A percentile compares a stretch with the other conserved stretches of the same genome.
These are phyloP conservation scores for Sebastes jordani DNA, from an alignment of 2,797 vertebrate genomes.

Conservation along the genomic window DNA sequence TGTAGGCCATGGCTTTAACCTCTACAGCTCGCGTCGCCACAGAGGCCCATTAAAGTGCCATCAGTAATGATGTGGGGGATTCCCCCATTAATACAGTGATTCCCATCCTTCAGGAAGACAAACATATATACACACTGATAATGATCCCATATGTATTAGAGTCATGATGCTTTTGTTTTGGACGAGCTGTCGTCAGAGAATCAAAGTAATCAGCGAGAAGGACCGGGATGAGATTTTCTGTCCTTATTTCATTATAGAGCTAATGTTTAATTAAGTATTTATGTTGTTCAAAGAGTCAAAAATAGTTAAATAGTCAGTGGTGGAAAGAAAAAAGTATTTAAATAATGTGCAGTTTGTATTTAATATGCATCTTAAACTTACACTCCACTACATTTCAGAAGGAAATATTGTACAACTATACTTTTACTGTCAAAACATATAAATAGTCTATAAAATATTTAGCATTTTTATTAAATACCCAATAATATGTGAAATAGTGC, in stretches of 20 bases:
- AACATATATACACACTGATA: background rate
- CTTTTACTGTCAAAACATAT: background rate
- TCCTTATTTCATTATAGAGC: background rate
- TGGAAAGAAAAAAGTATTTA: background rate
- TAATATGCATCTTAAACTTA: background rate
- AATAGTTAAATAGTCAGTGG: background rate
- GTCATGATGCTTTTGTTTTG: background rate
- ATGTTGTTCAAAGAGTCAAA: background rate
- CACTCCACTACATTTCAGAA: background rate
- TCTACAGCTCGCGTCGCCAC: slow-evolving; percentile 40
- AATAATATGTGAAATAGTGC: background rate
- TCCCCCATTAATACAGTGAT: slow-evolving; percentile 24
- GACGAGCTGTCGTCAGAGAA: slow-evolving; percentile 24
- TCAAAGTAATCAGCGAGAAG: slow-evolving; percentile 38
- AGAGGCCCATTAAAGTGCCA: slow-evolving; percentile 50
- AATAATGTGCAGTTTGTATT: background rate
- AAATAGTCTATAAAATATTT: background rate
- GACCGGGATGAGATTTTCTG: background rate
- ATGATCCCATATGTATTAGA: slow-evolving; percentile 26
- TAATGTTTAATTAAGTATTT: background rate
- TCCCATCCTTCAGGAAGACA: slow-evolving; percentile 3
- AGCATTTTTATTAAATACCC: background rate
- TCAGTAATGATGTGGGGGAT: slow-evolving; percentile 58
- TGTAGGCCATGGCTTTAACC: slow-evolving; percentile 67
- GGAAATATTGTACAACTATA: background rate